Percentiles rank a stretch among this genome's conserved stretches.
Conservation (phyloP, 1,140 invertebrate species). For the Nixonia krombeini region DNA sequence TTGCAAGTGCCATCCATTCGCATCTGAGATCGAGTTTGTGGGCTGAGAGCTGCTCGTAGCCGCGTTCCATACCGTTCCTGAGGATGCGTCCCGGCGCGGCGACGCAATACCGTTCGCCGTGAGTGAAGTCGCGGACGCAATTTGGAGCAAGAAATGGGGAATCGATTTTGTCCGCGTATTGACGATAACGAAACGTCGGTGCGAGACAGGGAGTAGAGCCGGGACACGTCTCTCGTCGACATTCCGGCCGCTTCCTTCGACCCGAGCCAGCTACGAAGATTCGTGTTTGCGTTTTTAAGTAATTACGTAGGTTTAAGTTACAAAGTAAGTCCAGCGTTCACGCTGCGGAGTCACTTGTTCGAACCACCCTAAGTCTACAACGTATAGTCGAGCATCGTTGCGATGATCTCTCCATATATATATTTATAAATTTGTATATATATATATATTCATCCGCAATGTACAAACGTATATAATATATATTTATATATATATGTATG, state of each 20-base stretch:
- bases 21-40: constrained; percentile 67
- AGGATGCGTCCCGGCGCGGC: too few species aligned
- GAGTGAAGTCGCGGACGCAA: constrained; percentile 33
- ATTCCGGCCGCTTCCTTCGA: too few species aligned
- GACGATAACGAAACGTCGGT: neutral
- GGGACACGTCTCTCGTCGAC: constrained; percentile 26
- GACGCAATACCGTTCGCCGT: too few species aligned
- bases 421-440: constrained; percentile 54
- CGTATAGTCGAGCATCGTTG: constrained; percentile 42
- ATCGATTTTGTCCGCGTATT: too few species aligned
- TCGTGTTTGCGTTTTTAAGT: constrained; percentile 36
- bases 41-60: constrained; percentile 60
- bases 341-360: constrained; percentile 44
- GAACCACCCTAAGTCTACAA: constrained; percentile 34
- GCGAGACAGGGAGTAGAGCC: constrained; percentile 26
- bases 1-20: constrained; percentile 49
- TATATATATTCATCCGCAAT: constrained; percentile 49
- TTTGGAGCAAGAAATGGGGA: too few species aligned
- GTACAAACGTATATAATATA: constrained; percentile 59
- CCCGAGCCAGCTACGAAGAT: constrained; percentile 40
- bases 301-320: constrained; percentile 56
- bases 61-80: constrained; percentile 38
- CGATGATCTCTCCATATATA: constrained; percentile 47
- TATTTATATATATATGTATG: constrained; percentile 53
- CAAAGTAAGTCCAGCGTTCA: constrained; percentile 58